Conservation (phyloP, 1,140 invertebrate genomes). For the Cecropterus lyciades region DNA sequence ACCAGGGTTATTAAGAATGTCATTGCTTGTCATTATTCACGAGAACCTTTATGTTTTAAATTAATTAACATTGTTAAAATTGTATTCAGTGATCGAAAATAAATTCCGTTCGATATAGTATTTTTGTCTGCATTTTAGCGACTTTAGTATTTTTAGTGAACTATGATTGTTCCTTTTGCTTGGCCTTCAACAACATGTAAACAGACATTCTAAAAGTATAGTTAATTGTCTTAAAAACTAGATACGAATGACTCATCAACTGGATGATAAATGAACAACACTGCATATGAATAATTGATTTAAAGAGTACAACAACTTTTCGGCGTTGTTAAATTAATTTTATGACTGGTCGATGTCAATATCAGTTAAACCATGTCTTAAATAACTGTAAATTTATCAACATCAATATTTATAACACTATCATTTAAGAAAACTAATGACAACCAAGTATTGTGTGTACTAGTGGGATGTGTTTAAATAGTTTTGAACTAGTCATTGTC, state of each 20-base stretch:
- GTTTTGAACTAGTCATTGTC: too few species aligned
- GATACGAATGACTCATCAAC: not conserved
- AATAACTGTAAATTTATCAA: conserved; percentile 18
- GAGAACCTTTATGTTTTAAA: too few species aligned
- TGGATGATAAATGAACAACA: conserved; percentile 9
- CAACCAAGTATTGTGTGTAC: not conserved
- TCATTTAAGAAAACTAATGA: conserved; percentile 12
- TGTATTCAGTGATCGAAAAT: too few species aligned
- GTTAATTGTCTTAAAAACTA: not conserved
- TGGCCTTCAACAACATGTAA: too few species aligned
- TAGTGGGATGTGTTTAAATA: too few species aligned
- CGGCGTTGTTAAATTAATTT: conserved; percentile 23
- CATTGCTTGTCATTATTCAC: too few species aligned
- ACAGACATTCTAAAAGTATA: not conserved
- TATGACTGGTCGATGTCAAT: conserved; percentile 17
- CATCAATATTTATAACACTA: conserved; percentile 23
- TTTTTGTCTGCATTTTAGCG: too few species aligned
- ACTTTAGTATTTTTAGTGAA: too few species aligned
- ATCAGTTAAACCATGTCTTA: conserved; percentile 12
- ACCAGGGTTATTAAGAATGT: not conserved
- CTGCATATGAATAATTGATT: conserved; percentile 8
- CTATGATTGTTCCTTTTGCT: too few species aligned
- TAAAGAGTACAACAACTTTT: conserved; percentile 11
- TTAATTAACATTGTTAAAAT: too few species aligned
- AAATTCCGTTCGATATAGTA: too few species aligned